phyloP scores from a whole-genome alignment of 2,797 vertebrate species.

The Lepus oiostolus region DNA sequence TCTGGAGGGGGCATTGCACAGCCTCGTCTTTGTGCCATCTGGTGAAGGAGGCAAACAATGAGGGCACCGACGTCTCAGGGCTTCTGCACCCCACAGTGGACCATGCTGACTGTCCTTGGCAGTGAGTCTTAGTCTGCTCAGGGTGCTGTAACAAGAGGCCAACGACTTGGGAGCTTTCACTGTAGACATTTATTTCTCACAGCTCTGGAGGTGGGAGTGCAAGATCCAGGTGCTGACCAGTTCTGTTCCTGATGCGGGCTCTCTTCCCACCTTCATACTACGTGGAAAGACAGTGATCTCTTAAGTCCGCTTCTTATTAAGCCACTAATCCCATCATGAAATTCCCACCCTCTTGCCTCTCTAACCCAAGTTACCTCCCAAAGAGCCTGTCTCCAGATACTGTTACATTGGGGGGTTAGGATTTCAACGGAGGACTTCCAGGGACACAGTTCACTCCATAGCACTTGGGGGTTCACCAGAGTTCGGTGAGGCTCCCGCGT shows the following conservation, averaged over 20 bases:
- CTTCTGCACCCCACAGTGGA: background rate
- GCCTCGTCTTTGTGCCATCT: rapidly evolving
- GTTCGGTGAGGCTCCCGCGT: background rate
- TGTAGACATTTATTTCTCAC: background rate
- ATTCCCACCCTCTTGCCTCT: background rate
- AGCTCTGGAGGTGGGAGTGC: background rate
- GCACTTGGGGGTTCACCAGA: background rate
- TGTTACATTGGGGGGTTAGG: background rate
- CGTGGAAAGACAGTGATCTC: background rate
- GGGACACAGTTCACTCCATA: background rate
- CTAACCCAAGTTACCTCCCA: background rate
- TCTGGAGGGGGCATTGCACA: background rate
- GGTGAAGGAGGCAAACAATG: background rate
- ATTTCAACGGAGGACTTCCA: background rate
- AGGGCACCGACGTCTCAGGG: background rate
- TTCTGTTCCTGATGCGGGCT: background rate
- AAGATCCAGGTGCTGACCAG: background rate
- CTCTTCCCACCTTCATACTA: background rate
- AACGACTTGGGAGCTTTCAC: background rate
- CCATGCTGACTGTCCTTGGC: background rate
- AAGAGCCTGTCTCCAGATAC: background rate
- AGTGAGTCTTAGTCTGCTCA: background rate
- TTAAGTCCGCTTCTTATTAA: background rate
- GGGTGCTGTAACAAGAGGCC: background rate
- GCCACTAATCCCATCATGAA: background rate